phyloP scores from a whole-genome alignment of 2,888 invertebrate genomes.

The Xestia rhomboidea region DNA sequence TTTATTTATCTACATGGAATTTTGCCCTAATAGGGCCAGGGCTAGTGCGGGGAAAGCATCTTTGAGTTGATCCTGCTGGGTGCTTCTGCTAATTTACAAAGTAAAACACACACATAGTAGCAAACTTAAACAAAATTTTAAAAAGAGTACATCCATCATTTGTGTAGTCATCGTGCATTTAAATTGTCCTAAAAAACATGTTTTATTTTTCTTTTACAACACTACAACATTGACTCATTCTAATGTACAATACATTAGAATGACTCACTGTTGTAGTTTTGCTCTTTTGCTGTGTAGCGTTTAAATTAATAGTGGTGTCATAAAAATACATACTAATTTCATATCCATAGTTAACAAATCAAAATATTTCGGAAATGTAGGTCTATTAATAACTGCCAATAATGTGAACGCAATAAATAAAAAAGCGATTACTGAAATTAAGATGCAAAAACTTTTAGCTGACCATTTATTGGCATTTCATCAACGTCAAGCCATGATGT shows the following conservation, averaged over 20 bases:
- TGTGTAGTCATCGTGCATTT: not conserved
- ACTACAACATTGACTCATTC: no score
- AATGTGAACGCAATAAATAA: constrained; percentile 35
- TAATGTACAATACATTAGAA: not conserved
- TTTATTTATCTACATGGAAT: constrained; percentile 52
- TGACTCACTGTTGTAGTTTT: not conserved
- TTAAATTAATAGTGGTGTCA: not conserved
- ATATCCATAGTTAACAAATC: not conserved
- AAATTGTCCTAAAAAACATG: not conserved
- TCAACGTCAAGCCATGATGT: constrained; percentile 65
- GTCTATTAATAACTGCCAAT: constrained; percentile 11
- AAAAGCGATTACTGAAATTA: constrained; percentile 51
- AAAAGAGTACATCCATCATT: not conserved
- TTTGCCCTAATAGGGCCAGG: constrained; percentile 39
- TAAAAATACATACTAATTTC: not conserved
- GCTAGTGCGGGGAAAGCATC: not conserved
- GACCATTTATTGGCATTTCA: constrained; percentile 63
- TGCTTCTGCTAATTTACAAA: not conserved
- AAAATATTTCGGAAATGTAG: not conserved
- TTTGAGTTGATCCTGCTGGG: not conserved
- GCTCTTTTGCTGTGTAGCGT: not conserved
- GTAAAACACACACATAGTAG: not conserved
- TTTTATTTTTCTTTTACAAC: not conserved
- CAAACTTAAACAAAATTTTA: not conserved
- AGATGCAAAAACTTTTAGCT: constrained; percentile 56